Percentiles rank a stretch among this genome's conserved stretches.
phyloP scores from a whole-genome alignment of 2,888 invertebrate species.

The Clanis bilineata region DNA sequence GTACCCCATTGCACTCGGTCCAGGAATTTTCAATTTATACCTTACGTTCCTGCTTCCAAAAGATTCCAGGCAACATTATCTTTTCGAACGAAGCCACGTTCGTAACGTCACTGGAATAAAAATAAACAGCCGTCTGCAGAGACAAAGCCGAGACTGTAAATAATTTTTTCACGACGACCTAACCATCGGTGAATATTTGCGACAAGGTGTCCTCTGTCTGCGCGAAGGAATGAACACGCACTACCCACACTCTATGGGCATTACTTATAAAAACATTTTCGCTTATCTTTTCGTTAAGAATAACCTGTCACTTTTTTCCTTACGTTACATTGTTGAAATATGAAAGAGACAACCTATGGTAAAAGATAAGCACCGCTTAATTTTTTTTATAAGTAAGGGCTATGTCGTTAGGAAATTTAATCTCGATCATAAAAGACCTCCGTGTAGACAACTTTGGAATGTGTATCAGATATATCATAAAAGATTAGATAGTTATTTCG shows the following conservation, averaged over 20 bases:
- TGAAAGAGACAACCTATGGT: no score
- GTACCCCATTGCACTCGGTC: no score
- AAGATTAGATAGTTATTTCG: not conserved
- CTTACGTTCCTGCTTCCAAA: no score
- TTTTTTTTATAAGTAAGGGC: no score
- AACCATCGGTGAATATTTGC: constrained; percentile 8
- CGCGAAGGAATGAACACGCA: not conserved
- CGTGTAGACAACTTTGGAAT: no score
- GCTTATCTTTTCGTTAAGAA: not conserved
- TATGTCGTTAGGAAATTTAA: no score
- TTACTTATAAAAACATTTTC: not conserved
- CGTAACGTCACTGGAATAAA: not conserved
- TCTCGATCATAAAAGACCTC: not conserved
- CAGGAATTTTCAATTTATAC: no score
- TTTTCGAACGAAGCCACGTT: not conserved
- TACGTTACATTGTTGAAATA: no score
- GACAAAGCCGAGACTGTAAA: constrained; percentile 1
- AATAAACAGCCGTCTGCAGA: constrained; percentile 4
- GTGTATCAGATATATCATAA: no score
- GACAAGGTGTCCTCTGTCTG: constrained; percentile 4
- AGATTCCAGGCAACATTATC: no score
- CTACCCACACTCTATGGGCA: not conserved
- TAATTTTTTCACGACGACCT: not conserved
- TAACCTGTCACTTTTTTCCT: no score
- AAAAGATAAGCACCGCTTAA: no score